Evolutionary conservation across 1,140 invertebrate genomes (phyloP).

Genomic region (Sinella curviseta): DNA sequence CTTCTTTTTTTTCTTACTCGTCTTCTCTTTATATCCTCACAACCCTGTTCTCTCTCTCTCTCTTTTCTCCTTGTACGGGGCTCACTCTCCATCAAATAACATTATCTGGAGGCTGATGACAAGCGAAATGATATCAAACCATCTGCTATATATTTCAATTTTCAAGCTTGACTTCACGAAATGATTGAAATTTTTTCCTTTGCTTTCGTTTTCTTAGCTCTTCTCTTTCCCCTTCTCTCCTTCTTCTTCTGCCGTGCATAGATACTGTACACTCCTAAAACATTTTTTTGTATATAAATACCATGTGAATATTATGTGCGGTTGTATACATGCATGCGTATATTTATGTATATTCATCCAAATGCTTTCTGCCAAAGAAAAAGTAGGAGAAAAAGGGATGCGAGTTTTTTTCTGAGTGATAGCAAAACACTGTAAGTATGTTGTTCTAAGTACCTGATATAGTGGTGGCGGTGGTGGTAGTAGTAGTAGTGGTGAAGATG

Average conservation of each 20-base stretch:
- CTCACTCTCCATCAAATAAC: conserved; percentile 50
- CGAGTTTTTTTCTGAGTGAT: conserved; percentile 8
- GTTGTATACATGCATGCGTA: not conserved
- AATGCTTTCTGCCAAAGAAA: not conserved
- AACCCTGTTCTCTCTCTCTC: not conserved
- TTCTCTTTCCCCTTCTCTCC: not conserved
- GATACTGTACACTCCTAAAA: not conserved
- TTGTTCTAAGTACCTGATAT: not conserved
- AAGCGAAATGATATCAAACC: conserved; percentile 53
- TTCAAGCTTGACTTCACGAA: conserved; percentile 52
- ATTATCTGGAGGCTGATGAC: conserved; percentile 51
- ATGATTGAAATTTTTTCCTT: conserved; percentile 53
- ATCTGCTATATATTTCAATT: conserved; percentile 53
- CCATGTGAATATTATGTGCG: not conserved
- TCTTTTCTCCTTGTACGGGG: conserved; percentile 25
- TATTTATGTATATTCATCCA: not conserved
- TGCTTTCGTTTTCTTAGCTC: conserved; percentile 26
- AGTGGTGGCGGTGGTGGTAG: not conserved
- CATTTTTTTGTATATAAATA: not conserved
- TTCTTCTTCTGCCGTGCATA: not conserved
- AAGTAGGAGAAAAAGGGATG: not conserved
- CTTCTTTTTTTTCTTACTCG: conserved; percentile 14
- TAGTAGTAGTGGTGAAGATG: too few relatives aligned
- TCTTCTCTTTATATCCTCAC: too few relatives aligned
- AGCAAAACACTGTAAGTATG: not conserved